phyloP scores from a whole-genome alignment of 1,140 invertebrate genomes.

The Tetramorium simillimum region DNA sequence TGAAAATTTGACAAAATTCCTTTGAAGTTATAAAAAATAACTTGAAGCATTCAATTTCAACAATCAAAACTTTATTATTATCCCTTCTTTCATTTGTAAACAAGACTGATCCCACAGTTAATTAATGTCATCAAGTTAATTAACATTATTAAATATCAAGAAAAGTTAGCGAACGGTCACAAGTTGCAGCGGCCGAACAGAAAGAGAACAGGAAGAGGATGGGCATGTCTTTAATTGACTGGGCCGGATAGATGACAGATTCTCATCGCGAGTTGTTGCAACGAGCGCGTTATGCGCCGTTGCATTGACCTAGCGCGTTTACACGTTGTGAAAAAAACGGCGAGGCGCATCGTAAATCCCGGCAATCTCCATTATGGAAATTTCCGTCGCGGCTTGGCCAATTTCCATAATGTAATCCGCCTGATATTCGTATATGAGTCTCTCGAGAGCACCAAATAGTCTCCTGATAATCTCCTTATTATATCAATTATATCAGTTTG shows the following conservation, averaged over 20 bases:
- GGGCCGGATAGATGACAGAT: constrained; percentile 9
- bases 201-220: constrained; percentile 80
- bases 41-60: neutral
- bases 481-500: neutral
- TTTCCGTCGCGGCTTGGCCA: neutral
- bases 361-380: constrained; percentile 6
- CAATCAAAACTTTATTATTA: neutral
- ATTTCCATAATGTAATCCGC: constrained; percentile 17
- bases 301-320: constrained; percentile 31
- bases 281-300: constrained; percentile 22
- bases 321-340: constrained; percentile 28
- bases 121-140: neutral
- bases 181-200: neutral
- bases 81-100: neutral
- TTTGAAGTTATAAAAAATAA: neutral
- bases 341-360: neutral
- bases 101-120: neutral
- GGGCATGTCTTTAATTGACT: constrained; percentile 78
- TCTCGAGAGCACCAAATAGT: neutral
- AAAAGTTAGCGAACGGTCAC: neutral
- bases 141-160: neutral
- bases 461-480: neutral
- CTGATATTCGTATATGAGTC: neutral
- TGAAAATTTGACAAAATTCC: neutral
- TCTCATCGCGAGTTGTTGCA: constrained; percentile 12